Base-by-base conservation (phyloP, 2,113 vertebrate species). In the Delphinus delphis region DNA sequence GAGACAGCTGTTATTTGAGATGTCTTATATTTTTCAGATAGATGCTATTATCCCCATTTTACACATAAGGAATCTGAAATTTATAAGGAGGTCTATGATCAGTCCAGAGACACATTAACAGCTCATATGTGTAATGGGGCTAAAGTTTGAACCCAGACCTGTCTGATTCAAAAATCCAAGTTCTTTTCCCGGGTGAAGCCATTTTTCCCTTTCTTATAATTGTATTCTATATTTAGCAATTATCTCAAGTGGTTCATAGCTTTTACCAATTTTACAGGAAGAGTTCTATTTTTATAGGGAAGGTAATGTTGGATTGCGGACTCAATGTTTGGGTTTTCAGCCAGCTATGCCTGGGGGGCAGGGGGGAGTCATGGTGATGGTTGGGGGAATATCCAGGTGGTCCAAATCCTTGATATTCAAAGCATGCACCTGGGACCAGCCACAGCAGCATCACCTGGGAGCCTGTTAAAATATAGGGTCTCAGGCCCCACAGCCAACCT, bases 261-360 rank as follows among this genome's bases (percentile, higher is more conserved):
- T 93, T 93, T 95, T 85, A 55, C 23, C 44, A 55, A 28, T 91
- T 95, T 81, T 93, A 68, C 77, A 92, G 70, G 26, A 67, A 74
- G 60, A 86, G 38, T 86, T 71, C 63, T 82, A 14, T 62, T 88
- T 95, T 96, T 96, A 55, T 3, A 68, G 65, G 80, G 7, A 74
- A 71, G 62, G 53, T 62, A 10, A 21, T 13, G 13, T 36, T 88
- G 50, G 53, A 17, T 76, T 60, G 15, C 21, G 21, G 68, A 71
- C 17, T 94, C 23, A 60, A 2, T 65, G 41, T 82, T 84, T 73
- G 41, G 23, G 71, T 36, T 68, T 83, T 76, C 90, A n/a, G 17
- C 31, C 26, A n/a, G 5, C 63, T 73, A 0, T 31, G 21, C 28
- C n/a, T n/a, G n/a, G 15, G 20, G 33, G 62, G 47, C 3, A 1